Percentiles rank a stretch among this genome's conserved stretches.
Evolutionary conservation across 1,140 invertebrate species (phyloP).

Genomic region (Planococcus citri): DNA sequence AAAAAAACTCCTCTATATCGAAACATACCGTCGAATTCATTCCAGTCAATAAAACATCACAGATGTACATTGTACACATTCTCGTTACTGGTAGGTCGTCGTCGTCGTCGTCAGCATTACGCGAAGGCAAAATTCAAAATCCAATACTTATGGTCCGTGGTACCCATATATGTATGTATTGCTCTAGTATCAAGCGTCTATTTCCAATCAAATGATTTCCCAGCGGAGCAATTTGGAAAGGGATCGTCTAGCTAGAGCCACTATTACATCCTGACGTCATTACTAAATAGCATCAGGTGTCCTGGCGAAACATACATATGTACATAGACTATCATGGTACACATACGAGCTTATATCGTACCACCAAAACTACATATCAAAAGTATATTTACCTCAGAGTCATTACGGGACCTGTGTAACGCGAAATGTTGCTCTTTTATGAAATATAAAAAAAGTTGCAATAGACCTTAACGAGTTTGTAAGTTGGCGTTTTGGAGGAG

Average conservation of each 20-base stretch:
- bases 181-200: background rate
- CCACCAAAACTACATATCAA: no score
- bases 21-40: background rate
- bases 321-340: no score
- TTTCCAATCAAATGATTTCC: constrained; percentile 1
- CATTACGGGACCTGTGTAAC: no score
- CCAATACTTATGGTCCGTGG: background rate
- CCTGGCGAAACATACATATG: background rate
- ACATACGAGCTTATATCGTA: no score
- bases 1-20: background rate
- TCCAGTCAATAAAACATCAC: background rate
- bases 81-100: background rate
- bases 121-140: background rate
- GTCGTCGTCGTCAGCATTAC: background rate
- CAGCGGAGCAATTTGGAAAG: background rate
- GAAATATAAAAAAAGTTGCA: no score
- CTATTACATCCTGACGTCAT: background rate
- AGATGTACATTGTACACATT: background rate
- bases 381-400: no score
- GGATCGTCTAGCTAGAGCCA: background rate
- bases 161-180: background rate
- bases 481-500: no score
- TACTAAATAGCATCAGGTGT: constrained; percentile 6
- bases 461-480: no score
- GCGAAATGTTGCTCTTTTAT: no score